Evolutionary conservation across 2,888 invertebrate species (phyloP), one percentile per base, ranked within the genome.

Genomic region (Cylindroiulus punctatus): DNA sequence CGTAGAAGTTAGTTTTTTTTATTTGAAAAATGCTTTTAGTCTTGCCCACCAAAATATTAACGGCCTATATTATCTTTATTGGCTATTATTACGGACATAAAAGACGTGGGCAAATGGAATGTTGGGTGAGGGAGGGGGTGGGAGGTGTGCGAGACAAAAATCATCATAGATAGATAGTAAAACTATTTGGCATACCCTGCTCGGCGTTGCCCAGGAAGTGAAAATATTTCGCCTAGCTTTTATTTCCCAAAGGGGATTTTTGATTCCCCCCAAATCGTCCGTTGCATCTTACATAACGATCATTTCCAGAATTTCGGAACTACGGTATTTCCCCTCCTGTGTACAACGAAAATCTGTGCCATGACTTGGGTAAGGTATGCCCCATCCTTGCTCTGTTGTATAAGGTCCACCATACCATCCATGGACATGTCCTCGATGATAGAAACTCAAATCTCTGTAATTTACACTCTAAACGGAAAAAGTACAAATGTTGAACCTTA

Each of bases 11-110:
- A 14, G 26, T 26, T 76, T 76, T 57, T 76, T 30, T 76, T 76
- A 76, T 76, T 76, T 76, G 26, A 76, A 76, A 76, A 76, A 76
- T 76, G 76, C 76, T 76, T 76, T 76, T 76, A 76, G 76, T 26
- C 76, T 76, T 76, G 76, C 76, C 76, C 76, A 76, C 76, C 76
- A 76, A 76, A 76, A 76, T 76, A 76, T 76, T 76, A 76, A 76
- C 76, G 30, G 76, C 76, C 76, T 30, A 76, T 76, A 76, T 76
- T 76, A 76, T 76, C 76, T 76, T 76, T 76, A 76, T 76, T 76
- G 76, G 76, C 76, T 76, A 76, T 76, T 76, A 76, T 76, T 76
- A 30, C 76, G 14, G 30, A 76, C 30, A 76, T 76, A 76, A 76
- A 76, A 76, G 76, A 76, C 76, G 76, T 76, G 76, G 76, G 76